Percentiles rank a stretch among this genome's conserved stretches.
Conservation (phyloP, 2,888 invertebrate genomes). For the Lasius platythorax region DNA sequence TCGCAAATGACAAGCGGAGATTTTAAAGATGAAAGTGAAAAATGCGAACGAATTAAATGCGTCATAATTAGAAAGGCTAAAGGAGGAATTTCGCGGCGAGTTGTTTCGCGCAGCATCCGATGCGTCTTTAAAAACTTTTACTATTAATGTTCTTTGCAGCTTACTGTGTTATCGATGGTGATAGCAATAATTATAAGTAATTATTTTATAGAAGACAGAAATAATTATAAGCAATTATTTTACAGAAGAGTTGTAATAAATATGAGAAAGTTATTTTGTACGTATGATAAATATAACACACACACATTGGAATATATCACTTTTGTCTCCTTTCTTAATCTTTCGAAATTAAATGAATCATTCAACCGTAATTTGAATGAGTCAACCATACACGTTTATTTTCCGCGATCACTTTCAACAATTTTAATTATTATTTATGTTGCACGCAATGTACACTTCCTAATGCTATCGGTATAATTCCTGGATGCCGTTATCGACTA, state of each 20-base stretch:
- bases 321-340: background rate
- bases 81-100: conserved; percentile 10
- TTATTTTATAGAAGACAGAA: background rate
- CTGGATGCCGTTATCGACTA: conserved; percentile 61
- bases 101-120: background rate
- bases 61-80: conserved; percentile 55
- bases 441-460: conserved; percentile 36
- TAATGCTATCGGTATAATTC: conserved; percentile 64
- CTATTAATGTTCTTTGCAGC: background rate
- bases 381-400: background rate
- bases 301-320: background rate
- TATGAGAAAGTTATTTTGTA: background rate
- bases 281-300: background rate
- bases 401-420: conserved; percentile 27
- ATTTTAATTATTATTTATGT: conserved; percentile 46
- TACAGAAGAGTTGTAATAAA: background rate
- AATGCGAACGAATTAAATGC: background rate
- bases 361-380: background rate
- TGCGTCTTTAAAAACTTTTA: background rate
- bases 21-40: background rate
- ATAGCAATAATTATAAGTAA: background rate
- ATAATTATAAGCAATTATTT: background rate
- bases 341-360: background rate
- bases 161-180: background rate
- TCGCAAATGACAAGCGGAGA: conserved; percentile 31